Conservation (phyloP, 2,113 vertebrate species). For the Notothenia rossii region DNA sequence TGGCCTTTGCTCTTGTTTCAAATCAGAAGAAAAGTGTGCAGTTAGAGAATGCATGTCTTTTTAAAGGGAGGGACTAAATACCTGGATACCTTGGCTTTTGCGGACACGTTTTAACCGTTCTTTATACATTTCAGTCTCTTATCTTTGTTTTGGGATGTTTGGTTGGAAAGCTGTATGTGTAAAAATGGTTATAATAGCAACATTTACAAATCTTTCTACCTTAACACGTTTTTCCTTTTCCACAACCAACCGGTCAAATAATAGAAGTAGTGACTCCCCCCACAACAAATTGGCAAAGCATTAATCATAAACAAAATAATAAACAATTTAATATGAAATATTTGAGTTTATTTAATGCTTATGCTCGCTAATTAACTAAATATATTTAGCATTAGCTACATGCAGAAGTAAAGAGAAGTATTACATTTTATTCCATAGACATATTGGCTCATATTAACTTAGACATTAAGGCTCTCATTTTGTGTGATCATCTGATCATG, state of each 20-base stretch:
- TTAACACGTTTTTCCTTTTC: no score
- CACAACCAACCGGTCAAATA: background rate
- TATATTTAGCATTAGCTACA: background rate
- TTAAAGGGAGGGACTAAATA: background rate
- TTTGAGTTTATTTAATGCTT: background rate
- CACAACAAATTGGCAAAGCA: background rate
- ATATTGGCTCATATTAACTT: no score
- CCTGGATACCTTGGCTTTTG: background rate
- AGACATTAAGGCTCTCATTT: no score
- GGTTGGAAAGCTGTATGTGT: background rate
- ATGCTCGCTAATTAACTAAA: background rate
- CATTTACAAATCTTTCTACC: background rate
- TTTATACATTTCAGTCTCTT: background rate
- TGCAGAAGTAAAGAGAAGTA: no score
- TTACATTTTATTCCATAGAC: no score
- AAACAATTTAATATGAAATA: background rate
- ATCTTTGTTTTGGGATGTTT: background rate
- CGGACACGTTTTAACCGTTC: background rate
- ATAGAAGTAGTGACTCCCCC: background rate
- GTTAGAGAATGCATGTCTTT: background rate
- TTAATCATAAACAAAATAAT: background rate
- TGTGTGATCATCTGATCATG: no score
- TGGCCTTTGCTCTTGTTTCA: background rate
- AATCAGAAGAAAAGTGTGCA: no score
- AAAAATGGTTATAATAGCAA: background rate